phyloP scores from a whole-genome alignment of 2,888 invertebrate species.

The Morpho achilles region DNA sequence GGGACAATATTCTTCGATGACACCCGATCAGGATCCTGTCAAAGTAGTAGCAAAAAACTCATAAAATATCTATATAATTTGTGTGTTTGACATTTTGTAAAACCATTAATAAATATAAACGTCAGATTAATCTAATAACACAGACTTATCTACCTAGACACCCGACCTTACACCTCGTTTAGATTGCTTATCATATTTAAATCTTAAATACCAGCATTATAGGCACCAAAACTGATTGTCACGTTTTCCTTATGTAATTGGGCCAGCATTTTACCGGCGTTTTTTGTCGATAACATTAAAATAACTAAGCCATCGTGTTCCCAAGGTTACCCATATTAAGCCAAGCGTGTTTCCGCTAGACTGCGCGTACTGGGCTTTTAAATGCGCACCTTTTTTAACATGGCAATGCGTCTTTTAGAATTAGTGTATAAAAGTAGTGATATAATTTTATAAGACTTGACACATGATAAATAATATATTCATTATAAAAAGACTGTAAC shows the following conservation, averaged over 20 bases:
- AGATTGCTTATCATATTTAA: constrained; percentile 26
- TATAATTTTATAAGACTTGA: too few species aligned
- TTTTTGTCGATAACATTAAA: constrained; percentile 55
- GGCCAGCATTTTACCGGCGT: constrained; percentile 38
- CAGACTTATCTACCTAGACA: constrained; percentile 13
- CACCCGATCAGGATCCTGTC: not conserved
- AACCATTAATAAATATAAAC: constrained; percentile 20
- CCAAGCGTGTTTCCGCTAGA: constrained; percentile 53
- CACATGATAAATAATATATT: too few species aligned
- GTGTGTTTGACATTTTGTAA: constrained; percentile 13
- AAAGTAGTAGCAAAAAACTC: not conserved
- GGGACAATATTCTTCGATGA: not conserved
- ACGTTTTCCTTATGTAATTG: constrained; percentile 35
- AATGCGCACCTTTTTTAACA: constrained; percentile 10
- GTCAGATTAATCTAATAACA: constrained; percentile 20
- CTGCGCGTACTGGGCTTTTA: constrained; percentile 11
- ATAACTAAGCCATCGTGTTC: constrained; percentile 53
- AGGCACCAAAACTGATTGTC: constrained; percentile 11
- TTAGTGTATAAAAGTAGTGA: not conserved
- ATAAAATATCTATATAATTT: not conserved
- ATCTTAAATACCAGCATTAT: constrained; percentile 27
- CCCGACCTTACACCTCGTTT: constrained; percentile 23
- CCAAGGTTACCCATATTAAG: constrained; percentile 71
- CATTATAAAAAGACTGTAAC: too few species aligned
- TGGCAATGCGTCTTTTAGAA: not conserved